Conservation (phyloP, 30 jellyfish, hydroid and myxozoan genomes). For the Hydra vulgaris region DNA sequence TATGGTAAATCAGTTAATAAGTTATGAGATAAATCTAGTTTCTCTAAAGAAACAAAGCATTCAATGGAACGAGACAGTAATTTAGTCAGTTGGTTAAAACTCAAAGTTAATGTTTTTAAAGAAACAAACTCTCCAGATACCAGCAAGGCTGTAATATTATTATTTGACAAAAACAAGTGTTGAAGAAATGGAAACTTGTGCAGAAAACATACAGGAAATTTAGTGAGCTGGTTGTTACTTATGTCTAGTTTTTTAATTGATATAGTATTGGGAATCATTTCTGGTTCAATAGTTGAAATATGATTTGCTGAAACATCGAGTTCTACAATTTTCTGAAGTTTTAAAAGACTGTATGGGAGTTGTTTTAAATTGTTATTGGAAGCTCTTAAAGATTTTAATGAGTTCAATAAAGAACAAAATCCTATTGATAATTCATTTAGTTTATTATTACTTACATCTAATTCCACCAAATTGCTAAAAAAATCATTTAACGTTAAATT, state of each 20-base stretch:
- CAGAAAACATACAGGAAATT: slow-evolving; percentile 55
- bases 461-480: slow-evolving; percentile 45
- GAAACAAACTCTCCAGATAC: slow-evolving; percentile 30
- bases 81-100: slow-evolving; percentile 34
- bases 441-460: slow-evolving; percentile 45
- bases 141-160: slow-evolving; percentile 37
- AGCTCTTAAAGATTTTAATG: slow-evolving; percentile 33
- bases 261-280: slow-evolving; percentile 10
- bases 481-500: slow-evolving; percentile 20
- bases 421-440: slow-evolving; percentile 32
- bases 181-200: slow-evolving; percentile 51
- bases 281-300: slow-evolving; percentile 17
- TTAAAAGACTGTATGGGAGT: slow-evolving; percentile 57
- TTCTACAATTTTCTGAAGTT: slow-evolving; percentile 29
- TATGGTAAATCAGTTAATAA: slow-evolving; percentile 43
- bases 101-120: slow-evolving; percentile 34
- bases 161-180: slow-evolving; percentile 30
- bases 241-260: slow-evolving; percentile 39
- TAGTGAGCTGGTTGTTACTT: slow-evolving; percentile 35
- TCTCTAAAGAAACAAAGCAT: slow-evolving; percentile 38
- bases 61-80: slow-evolving; percentile 46
- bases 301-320: slow-evolving; percentile 41
- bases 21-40: slow-evolving; percentile 57
- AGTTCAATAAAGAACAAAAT: slow-evolving; percentile 25
- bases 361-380: slow-evolving; percentile 32